Conservation (phyloP, 2,113 vertebrate genomes). For the Poicephalus gulielmi region DNA sequence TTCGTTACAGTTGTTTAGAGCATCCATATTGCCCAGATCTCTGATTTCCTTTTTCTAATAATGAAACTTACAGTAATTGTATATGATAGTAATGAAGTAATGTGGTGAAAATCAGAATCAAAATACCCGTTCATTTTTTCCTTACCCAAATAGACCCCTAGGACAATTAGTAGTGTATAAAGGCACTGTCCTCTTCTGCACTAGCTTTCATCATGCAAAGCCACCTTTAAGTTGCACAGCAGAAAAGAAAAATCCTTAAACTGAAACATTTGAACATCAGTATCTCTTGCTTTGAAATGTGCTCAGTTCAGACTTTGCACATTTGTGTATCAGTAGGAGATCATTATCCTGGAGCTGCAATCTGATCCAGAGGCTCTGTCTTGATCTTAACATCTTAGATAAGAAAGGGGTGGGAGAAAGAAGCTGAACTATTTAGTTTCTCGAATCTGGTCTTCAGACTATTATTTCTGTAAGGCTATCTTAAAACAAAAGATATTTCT, state of each 20-base stretch:
- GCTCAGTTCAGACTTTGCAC: background rate
- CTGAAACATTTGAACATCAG: background rate
- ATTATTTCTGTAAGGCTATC: background rate
- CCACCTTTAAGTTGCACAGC: background rate
- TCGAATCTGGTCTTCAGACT: background rate
- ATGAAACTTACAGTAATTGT: background rate
- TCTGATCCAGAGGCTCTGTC: background rate
- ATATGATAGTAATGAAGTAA: background rate
- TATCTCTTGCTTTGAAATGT: background rate
- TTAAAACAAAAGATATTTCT: background rate
- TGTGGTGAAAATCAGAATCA: background rate
- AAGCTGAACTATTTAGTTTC: background rate
- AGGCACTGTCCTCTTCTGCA: background rate
- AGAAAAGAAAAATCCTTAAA: background rate
- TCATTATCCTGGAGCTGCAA: background rate
- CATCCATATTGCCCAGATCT: background rate
- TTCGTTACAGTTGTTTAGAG: background rate
- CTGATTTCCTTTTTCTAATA: background rate
- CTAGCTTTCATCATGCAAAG: background rate
- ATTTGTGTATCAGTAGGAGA: background rate
- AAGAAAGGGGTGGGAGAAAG: background rate
- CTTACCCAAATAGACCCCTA: background rate
- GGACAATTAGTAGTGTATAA: background rate
- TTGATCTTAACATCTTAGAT: background rate
- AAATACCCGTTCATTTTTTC: background rate